Evolutionary conservation across 2,797 vertebrate species (phyloP).

Genomic region (Ctenosaura bakeri): DNA sequence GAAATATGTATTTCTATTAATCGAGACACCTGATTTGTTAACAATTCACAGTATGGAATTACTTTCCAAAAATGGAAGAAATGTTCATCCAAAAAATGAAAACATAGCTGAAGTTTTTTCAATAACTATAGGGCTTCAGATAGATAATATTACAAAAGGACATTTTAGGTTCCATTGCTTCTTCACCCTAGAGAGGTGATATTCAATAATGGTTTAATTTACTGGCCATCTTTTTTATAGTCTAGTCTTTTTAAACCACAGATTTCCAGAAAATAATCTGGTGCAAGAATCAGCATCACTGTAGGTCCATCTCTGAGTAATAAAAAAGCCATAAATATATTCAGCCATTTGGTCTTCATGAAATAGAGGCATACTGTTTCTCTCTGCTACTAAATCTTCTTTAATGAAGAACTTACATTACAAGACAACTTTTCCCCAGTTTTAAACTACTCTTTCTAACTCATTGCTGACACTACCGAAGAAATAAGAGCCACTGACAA

Average conservation of each 20-base stretch:
- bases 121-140: background rate
- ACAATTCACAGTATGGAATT: slow-evolving; percentile 34
- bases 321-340: slow-evolving; percentile 48
- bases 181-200: slow-evolving; percentile 10
- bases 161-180: slow-evolving; percentile 28
- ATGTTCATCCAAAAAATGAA: slow-evolving; percentile 47
- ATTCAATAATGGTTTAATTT: slow-evolving; percentile 33
- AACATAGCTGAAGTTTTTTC: slow-evolving; percentile 53
- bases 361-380: slow-evolving; percentile 34
- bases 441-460: background rate
- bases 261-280: background rate
- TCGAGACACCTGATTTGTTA: slow-evolving; percentile 47
- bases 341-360: background rate
- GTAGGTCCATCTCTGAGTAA: slow-evolving; percentile 26
- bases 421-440: slow-evolving; percentile 20
- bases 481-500: slow-evolving; percentile 10
- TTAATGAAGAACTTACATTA: slow-evolving; percentile 24
- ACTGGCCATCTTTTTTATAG: slow-evolving; percentile 42
- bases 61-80: slow-evolving; percentile 51
- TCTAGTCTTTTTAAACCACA: slow-evolving; percentile 35
- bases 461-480: background rate
- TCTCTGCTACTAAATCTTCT: slow-evolving; percentile 32
- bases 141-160: slow-evolving; percentile 22
- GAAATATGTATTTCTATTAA: slow-evolving; percentile 36
- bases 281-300: background rate